Evolutionary conservation across 2,113 vertebrate genomes (phyloP).

Genomic region (Colius striatus): DNA sequence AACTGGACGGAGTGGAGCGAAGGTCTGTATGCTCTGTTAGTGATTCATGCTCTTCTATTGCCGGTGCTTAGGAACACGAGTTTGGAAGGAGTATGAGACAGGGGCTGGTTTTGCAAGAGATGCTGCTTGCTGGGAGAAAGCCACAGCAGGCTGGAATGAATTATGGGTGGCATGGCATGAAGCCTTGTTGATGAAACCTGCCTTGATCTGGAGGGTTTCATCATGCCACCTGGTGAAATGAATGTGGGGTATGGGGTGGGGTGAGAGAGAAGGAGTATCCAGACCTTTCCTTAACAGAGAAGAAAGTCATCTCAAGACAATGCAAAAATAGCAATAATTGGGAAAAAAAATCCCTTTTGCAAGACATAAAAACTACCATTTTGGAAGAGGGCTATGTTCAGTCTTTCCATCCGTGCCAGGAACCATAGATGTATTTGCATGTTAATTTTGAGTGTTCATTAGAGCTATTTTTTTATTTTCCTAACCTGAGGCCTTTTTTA

Average conservation of each 20-base stretch:
- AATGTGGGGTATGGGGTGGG: slow-evolving; percentile 57
- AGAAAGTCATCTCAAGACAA: neutral
- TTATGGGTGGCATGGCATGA: slow-evolving; percentile 57
- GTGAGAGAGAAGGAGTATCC: slow-evolving; percentile 10
- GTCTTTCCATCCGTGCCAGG: neutral
- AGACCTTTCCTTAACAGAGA: slow-evolving; percentile 45
- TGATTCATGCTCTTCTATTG: slow-evolving; percentile 57
- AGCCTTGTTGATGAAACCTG: slow-evolving; percentile 67
- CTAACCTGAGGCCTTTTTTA: slow-evolving; percentile 64
- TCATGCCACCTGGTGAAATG: slow-evolving; percentile 62
- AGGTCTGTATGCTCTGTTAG: neutral
- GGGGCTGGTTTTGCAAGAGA: slow-evolving; percentile 63
- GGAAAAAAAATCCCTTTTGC: neutral
- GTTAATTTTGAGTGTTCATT: slow-evolving; percentile 57
- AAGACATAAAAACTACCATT: slow-evolving; percentile 1
- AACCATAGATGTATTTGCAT: slow-evolving; percentile 51
- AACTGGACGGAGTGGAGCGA: slow-evolving; percentile 45
- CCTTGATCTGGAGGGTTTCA: slow-evolving; percentile 65
- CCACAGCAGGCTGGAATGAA: slow-evolving; percentile 54
- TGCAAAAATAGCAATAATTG: neutral
- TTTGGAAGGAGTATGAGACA: slow-evolving; percentile 48
- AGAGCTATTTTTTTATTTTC: slow-evolving; percentile 64
- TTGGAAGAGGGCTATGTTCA: neutral
- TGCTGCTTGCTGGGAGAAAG: slow-evolving; percentile 56
- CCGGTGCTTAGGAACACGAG: neutral